Evolutionary conservation across 2,113 vertebrate genomes (phyloP).

Genomic region (Aspidoscelis tigris): DNA sequence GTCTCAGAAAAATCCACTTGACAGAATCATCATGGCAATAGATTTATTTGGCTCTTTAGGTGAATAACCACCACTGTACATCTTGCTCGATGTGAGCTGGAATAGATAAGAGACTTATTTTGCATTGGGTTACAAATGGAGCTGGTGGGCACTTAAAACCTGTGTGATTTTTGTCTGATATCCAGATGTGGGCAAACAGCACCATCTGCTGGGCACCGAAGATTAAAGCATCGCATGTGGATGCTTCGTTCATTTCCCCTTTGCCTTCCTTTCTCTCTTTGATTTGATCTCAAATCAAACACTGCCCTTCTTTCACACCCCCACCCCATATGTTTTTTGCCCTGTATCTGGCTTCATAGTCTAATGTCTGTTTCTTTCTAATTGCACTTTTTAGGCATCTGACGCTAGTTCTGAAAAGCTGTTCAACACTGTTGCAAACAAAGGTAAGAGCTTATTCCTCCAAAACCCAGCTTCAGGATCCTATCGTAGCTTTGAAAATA

Average conservation of each 20-base stretch:
- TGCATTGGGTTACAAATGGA: constrained; percentile 26
- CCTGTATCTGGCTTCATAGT: neutral
- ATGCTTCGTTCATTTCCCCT: neutral
- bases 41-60: neutral
- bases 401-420: constrained; percentile 96
- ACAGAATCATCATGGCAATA: too few relatives aligned
- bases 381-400: constrained; percentile 86
- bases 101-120: constrained; percentile 33
- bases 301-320: too few relatives aligned
- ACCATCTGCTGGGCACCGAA: constrained; percentile 83
- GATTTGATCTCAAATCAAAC: neutral
- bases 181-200: constrained; percentile 79
- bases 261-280: neutral
- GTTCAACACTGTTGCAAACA: constrained; percentile 92
- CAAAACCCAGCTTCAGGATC: neutral
- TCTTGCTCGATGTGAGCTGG: constrained; percentile 2
- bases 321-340: neutral
- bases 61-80: neutral
- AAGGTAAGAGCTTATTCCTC: constrained; percentile 83
- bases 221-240: constrained; percentile 15
- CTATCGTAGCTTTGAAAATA: too few relatives aligned
- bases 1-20: neutral
- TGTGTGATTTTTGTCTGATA: constrained; percentile 3
- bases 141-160: too few relatives aligned
- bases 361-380: constrained; percentile 46